Conservation (phyloP, 1,140 invertebrate species). For the Choristoneura fumiferana region DNA sequence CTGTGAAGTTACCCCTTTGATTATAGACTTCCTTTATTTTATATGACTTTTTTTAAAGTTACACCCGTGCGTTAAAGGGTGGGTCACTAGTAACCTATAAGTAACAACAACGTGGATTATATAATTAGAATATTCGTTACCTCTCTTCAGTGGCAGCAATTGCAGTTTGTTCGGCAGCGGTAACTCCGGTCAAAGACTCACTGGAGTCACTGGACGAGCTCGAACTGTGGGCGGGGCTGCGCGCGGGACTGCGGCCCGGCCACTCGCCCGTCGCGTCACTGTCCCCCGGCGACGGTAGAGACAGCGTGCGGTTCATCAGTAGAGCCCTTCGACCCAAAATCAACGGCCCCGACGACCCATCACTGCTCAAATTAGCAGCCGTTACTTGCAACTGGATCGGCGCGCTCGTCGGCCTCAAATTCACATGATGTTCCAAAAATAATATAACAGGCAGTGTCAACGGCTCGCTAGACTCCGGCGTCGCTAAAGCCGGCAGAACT, state of each 20-base stretch:
- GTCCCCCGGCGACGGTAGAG: slow-evolving; percentile 61
- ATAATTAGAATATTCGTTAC: no score
- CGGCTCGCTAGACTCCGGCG: slow-evolving; percentile 53
- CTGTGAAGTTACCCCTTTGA: no score
- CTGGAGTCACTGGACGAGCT: slow-evolving; percentile 65
- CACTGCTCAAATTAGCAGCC: slow-evolving; percentile 64
- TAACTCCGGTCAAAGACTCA: slow-evolving; percentile 51
- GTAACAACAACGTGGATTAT: no score
- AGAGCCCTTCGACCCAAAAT: slow-evolving; percentile 64
- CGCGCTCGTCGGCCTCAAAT: slow-evolving; percentile 67
- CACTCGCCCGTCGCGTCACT: slow-evolving; percentile 62
- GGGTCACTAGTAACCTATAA: no score
- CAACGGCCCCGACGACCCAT: slow-evolving; percentile 61
- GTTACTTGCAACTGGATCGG: slow-evolving; percentile 72
- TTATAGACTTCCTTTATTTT: no score
- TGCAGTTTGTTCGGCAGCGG: slow-evolving; percentile 41
- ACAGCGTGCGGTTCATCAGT: slow-evolving; percentile 66
- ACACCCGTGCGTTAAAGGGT: no score
- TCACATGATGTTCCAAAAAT: slow-evolving; percentile 69
- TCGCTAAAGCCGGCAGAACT: slow-evolving; percentile 54
- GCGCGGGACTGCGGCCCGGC: slow-evolving; percentile 53
- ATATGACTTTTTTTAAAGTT: no score
- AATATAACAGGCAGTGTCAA: slow-evolving; percentile 69
- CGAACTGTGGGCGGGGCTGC: slow-evolving; percentile 53
- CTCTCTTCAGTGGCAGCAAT: slow-evolving; percentile 56